A percentile compares a stretch with the other conserved stretches of the same genome.
Conservation (phyloP, 1,140 invertebrate genomes). For the Apis mellifera region DNA sequence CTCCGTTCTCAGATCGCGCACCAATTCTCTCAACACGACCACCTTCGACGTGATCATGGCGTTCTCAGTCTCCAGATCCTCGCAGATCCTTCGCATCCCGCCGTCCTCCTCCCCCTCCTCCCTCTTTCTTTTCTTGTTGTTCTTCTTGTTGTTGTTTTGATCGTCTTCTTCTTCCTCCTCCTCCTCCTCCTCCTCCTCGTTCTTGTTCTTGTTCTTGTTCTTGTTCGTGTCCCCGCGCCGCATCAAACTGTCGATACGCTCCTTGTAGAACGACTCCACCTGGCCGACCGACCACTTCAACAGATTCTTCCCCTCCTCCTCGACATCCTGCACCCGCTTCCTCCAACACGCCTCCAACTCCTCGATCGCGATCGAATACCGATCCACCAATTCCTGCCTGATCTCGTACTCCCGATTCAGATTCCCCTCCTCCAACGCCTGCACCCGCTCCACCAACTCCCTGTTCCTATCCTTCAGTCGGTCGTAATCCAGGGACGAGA, state of each 20-base stretch:
- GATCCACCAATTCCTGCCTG: slow-evolving; percentile 67
- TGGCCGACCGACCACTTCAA: slow-evolving; percentile 67
- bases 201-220: no score
- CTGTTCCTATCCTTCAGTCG: slow-evolving; percentile 56
- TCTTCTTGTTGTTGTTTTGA: no score
- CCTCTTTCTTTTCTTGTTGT: slow-evolving; percentile 61
- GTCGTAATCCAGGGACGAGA: background rate
- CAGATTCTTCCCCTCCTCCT: slow-evolving; percentile 62
- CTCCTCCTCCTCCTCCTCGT: no score
- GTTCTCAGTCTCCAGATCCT: slow-evolving; percentile 58
- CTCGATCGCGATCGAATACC: slow-evolving; percentile 62
- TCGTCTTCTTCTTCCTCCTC: no score
- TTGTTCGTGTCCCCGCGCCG: no score
- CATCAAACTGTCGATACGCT: slow-evolving; percentile 59
- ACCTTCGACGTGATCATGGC: slow-evolving; percentile 52
- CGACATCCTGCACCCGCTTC: slow-evolving; percentile 59
- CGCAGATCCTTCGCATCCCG: slow-evolving; percentile 13
- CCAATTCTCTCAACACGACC: slow-evolving; percentile 37
- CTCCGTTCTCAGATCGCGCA: slow-evolving; percentile 60
- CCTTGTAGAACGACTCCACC: slow-evolving; percentile 69
- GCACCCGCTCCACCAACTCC: slow-evolving; percentile 55
- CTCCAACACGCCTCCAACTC: slow-evolving; percentile 69
- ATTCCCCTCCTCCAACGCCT: slow-evolving; percentile 41
- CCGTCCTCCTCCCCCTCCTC: slow-evolving; percentile 51
- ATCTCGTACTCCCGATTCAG: slow-evolving; percentile 66